Evolutionary conservation across 2,113 vertebrate genomes (phyloP).

Genomic region (Progne subis): DNA sequence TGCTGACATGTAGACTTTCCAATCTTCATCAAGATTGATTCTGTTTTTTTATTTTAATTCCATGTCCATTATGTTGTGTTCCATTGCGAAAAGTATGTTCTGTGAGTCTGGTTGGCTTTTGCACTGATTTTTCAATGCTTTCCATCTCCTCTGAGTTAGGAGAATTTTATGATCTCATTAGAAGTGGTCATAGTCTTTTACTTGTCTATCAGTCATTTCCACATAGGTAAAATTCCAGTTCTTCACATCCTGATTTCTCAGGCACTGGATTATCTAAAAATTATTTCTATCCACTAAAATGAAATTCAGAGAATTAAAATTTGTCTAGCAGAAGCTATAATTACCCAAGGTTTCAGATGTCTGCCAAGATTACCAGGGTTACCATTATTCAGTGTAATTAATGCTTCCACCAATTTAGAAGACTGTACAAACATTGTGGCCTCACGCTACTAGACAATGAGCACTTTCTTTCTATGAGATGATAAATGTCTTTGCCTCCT

Average conservation of each 20-base stretch:
- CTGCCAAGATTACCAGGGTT: conserved; percentile 55
- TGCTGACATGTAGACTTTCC: conserved; percentile 70
- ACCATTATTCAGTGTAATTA: conserved; percentile 61
- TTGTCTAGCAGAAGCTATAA: conserved; percentile 37
- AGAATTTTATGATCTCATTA: conserved; percentile 52
- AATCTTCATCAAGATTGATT: conserved; percentile 30
- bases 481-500: conserved; percentile 36
- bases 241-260: not conserved
- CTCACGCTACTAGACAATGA: conserved; percentile 44
- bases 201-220: not conserved
- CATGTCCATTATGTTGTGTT: conserved; percentile 41
- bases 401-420: conserved; percentile 57
- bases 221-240: not conserved
- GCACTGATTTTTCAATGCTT: conserved; percentile 54
- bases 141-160: conserved; percentile 48
- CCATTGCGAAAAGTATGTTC: conserved; percentile 51
- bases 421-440: conserved; percentile 24
- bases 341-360: conserved; percentile 61
- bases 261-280: not conserved
- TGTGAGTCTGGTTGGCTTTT: conserved; percentile 59
- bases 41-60: conserved; percentile 30
- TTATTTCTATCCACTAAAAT: conserved; percentile 19
- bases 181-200: not conserved
- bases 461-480: conserved; percentile 33
- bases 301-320: conserved; percentile 44